Percentiles rank a stretch among this genome's conserved stretches.
phyloP scores from a whole-genome alignment of 2,888 invertebrate genomes.

The Hecatera dysodea region DNA sequence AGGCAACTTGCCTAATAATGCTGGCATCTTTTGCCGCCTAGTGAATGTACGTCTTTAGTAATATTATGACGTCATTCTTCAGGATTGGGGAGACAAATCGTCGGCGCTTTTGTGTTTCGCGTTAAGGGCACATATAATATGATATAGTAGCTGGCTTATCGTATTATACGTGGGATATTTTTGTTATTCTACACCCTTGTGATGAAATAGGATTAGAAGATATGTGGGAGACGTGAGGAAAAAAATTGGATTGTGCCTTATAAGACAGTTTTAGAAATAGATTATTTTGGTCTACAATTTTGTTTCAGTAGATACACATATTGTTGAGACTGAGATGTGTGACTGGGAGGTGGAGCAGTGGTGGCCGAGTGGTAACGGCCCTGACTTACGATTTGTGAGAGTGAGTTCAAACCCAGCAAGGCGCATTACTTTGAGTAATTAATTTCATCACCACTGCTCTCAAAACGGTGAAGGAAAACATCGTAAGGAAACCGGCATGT shows the following conservation, averaged over 20 bases:
- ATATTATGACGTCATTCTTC: conserved; percentile 45
- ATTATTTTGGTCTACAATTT: not conserved
- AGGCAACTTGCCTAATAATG: not conserved
- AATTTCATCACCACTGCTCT: too few relatives aligned
- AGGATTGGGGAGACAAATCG: conserved; percentile 60
- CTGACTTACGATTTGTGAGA: too few relatives aligned
- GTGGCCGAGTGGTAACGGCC: too few relatives aligned
- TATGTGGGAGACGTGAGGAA: conserved; percentile 4
- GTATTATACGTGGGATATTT: conserved; percentile 40
- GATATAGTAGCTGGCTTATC: conserved; percentile 41
- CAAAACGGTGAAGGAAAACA: too few relatives aligned
- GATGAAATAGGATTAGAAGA: conserved; percentile 23
- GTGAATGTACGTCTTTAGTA: conserved; percentile 22
- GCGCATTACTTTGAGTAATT: too few relatives aligned
- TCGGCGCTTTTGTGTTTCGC: conserved; percentile 34
- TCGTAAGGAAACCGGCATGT: too few relatives aligned
- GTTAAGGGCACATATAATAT: conserved; percentile 39
- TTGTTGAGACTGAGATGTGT: too few relatives aligned
- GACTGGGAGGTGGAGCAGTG: too few relatives aligned
- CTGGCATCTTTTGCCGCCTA: not conserved
- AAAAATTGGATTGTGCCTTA: conserved; percentile 13
- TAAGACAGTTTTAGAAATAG: conserved; percentile 1
- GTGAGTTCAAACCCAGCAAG: too few relatives aligned
- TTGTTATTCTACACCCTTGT: conserved; percentile 36
- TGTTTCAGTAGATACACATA: not conserved